Evolutionary conservation across 2,888 invertebrate species (phyloP).

Genomic region (Zygothrica quintamaculata): DNA sequence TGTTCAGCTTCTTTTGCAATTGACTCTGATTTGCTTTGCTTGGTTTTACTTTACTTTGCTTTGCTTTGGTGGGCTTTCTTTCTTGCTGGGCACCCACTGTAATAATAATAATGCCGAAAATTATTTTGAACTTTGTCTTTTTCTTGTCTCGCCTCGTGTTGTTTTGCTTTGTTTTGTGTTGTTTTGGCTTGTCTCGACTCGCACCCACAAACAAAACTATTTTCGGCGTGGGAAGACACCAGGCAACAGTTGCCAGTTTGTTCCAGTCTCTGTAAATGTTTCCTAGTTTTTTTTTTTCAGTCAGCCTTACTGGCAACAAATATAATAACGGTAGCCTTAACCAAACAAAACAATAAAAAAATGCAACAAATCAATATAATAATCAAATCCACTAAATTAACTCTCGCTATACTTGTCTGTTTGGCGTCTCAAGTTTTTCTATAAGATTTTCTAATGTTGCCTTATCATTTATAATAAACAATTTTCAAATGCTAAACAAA

Average conservation of each 20-base stretch:
- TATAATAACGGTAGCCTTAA: conserved; percentile 34
- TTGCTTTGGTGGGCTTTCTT: conserved; percentile 32
- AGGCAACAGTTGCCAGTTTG: too few species aligned
- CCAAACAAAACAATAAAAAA: too few species aligned
- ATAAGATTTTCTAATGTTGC: neutral
- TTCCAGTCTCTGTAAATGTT: neutral
- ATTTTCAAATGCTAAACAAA: conserved; percentile 1
- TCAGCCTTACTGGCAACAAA: conserved; percentile 19
- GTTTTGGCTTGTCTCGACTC: conserved; percentile 3
- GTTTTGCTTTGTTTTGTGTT: too few species aligned
- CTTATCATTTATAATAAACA: conserved; percentile 11
- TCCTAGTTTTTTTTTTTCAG: conserved; percentile 17
- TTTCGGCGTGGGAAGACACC: conserved; percentile 56
- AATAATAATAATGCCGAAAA: conserved; percentile 60
- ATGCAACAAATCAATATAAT: conserved; percentile 23
- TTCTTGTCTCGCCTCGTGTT: neutral
- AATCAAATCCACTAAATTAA: conserved; percentile 16
- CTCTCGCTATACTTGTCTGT: too few species aligned
- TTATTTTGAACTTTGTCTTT: conserved; percentile 74
- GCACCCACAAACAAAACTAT: conserved; percentile 61
- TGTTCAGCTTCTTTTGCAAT: conserved; percentile 69
- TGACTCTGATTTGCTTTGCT: conserved; percentile 27
- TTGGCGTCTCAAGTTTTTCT: neutral
- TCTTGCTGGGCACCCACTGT: conserved; percentile 54
- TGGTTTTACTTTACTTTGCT: conserved; percentile 7